Percentiles rank a stretch among this genome's conserved stretches.
Evolutionary conservation across 2,113 vertebrate genomes (phyloP).

Genomic region (Mixornis gularis): DNA sequence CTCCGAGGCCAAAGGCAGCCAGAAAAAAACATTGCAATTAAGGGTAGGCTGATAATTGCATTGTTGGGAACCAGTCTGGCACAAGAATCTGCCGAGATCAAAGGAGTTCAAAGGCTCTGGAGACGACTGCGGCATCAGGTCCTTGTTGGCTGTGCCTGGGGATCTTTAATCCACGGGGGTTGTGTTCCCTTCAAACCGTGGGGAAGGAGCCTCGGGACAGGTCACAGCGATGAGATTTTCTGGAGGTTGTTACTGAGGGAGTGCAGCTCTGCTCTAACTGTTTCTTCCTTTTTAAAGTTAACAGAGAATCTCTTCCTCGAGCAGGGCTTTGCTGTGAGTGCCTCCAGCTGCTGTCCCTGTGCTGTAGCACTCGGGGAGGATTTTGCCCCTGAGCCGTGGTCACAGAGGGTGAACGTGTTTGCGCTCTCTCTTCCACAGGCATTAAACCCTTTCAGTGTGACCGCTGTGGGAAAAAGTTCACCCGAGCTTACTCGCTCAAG

Average conservation of each 20-base stretch:
- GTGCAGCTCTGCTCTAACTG: not conserved
- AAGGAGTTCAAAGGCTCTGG: not conserved
- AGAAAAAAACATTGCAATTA: constrained; percentile 36
- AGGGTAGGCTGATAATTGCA: constrained; percentile 35
- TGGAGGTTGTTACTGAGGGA: not conserved
- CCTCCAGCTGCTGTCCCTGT: not conserved
- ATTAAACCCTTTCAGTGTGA: constrained; percentile 99
- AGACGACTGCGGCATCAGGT: not conserved
- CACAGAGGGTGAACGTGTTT: not conserved
- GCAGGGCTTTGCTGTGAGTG: not conserved
- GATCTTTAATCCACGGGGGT: not conserved
- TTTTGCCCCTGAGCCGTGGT: not conserved
- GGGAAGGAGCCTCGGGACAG: not conserved
- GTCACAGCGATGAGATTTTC: not conserved
- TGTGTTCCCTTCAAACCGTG: not conserved
- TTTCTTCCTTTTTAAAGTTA: not conserved
- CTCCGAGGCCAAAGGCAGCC: not conserved
- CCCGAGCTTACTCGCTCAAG: constrained; percentile 99
- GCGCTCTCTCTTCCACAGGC: constrained; percentile 72
- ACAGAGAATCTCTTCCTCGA: not conserved
- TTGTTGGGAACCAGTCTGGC: constrained; percentile 48
- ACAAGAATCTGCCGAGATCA: constrained; percentile 27
- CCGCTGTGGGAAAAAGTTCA: constrained; percentile 99
- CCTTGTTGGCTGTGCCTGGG: not conserved
- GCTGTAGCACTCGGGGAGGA: not conserved